Evolutionary conservation across 2,797 vertebrate genomes (phyloP).

Genomic region (Mareca strepera): DNA sequence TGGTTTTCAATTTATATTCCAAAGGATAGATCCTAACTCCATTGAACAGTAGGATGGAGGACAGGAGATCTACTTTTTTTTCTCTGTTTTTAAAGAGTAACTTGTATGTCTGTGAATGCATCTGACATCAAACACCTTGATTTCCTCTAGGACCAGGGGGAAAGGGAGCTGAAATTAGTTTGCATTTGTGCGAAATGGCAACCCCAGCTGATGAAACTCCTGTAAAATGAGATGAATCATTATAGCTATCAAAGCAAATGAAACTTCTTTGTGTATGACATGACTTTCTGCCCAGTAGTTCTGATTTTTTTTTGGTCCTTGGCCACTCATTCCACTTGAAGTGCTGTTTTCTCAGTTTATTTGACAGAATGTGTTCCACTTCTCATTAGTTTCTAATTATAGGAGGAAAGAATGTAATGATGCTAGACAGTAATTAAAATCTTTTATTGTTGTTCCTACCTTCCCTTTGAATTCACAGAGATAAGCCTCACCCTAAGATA

Average conservation of each 20-base stretch:
- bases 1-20: slow-evolving; percentile 37
- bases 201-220: not conserved
- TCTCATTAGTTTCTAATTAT: slow-evolving; percentile 62
- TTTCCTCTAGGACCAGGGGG: not conserved
- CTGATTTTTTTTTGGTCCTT: slow-evolving; percentile 3
- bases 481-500: not conserved
- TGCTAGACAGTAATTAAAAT: slow-evolving; percentile 35
- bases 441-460: slow-evolving; percentile 21
- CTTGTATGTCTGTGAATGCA: not conserved
- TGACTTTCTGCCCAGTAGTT: not conserved
- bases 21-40: slow-evolving; percentile 1
- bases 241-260: not conserved
- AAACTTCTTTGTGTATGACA: not conserved
- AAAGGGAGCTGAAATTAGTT: not conserved
- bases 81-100: not conserved
- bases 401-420: slow-evolving; percentile 41
- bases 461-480: slow-evolving; percentile 18
- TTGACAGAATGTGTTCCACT: slow-evolving; percentile 39
- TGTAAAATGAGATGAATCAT: not conserved
- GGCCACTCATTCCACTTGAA: not conserved
- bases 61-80: not conserved
- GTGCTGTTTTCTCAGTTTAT: slow-evolving; percentile 40
- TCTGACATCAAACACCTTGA: not conserved
- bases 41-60: not conserved
- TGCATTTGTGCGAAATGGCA: slow-evolving; percentile 16